Conservation (phyloP, 2,888 invertebrate genomes). For the Andrena marginata region DNA sequence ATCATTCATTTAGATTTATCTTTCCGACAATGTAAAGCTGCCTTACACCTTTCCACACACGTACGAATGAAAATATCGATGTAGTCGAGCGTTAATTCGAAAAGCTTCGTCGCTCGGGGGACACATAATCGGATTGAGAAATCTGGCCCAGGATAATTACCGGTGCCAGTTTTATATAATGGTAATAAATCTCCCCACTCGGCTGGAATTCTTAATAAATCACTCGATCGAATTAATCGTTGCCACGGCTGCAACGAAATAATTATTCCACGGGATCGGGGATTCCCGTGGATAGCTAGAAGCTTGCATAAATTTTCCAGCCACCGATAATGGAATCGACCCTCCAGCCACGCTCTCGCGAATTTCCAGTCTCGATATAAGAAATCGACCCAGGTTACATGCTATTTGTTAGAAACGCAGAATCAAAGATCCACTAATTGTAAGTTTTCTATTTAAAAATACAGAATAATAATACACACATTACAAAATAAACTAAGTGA, state of each 20-base stretch:
- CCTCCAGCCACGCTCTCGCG: not conserved
- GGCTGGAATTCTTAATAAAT: conserved; percentile 35
- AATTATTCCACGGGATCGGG: conserved; percentile 21
- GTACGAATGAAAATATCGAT: not conserved
- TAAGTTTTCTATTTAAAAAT: too few species aligned
- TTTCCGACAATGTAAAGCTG: too few species aligned
- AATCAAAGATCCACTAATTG: not conserved
- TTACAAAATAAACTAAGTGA: too few species aligned
- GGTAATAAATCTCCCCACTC: conserved; percentile 33
- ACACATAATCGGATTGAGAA: conserved; percentile 31
- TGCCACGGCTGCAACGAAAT: conserved; percentile 26
- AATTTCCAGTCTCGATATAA: not conserved
- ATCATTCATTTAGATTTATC: too few species aligned
- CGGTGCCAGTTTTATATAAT: not conserved
- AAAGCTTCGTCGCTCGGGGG: not conserved
- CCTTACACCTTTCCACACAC: not conserved
- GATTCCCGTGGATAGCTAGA: not conserved
- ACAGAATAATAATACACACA: too few species aligned
- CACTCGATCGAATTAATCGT: conserved; percentile 28
- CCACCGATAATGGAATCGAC: conserved; percentile 10
- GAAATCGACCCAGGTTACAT: not conserved
- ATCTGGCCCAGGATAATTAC: conserved; percentile 20
- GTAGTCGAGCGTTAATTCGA: not conserved
- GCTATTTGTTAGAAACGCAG: not conserved
- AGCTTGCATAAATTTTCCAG: conserved; percentile 17